Percentiles rank a stretch among this genome's conserved stretches.
These are phyloP conservation scores for Holothuria scabra DNA, from an alignment of 53 echinoderm and acorn worm genomes.

Conservation along the genomic window DNA sequence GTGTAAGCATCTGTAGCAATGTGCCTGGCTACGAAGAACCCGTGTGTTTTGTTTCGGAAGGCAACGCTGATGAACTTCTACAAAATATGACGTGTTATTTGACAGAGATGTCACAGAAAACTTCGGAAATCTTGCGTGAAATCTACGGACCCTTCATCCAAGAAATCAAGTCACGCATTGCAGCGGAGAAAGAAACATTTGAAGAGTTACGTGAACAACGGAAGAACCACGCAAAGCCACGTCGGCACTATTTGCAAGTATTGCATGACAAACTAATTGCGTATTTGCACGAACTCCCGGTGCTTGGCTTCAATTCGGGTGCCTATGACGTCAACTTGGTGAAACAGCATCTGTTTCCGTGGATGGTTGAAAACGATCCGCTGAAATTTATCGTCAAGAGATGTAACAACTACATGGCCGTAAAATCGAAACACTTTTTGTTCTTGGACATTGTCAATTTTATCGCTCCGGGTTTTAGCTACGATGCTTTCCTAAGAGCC, in stretches of 20 bases:
- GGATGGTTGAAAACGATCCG: conserved; percentile 43
- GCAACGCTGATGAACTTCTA: background rate
- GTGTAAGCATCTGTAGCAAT: conserved; percentile 51
- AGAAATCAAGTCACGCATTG: background rate
- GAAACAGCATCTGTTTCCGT: conserved; percentile 25
- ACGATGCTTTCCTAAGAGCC: conserved; percentile 50
- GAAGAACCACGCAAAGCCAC: background rate
- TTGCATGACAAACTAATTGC: background rate
- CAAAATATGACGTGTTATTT: background rate
- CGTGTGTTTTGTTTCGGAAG: conserved; percentile 3
- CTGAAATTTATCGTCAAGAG: conserved; percentile 39
- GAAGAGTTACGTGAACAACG: background rate
- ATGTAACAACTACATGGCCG: conserved; percentile 48
- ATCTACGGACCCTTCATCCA: background rate
- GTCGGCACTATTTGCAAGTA: background rate
- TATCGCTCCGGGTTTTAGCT: conserved; percentile 54
- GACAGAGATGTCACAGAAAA: background rate
- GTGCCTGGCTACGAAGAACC: conserved; percentile 38
- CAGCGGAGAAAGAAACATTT: background rate
- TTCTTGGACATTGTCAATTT: conserved; percentile 62
- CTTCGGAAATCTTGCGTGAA: background rate
- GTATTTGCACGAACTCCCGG: conserved; percentile 30
- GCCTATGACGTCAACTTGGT: conserved; percentile 35
- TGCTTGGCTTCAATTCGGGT: conserved; percentile 50
- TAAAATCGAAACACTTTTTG: conserved; percentile 20